Base-by-base conservation (phyloP, 2,888 invertebrate genomes). In the Chrysina gloriosa region DNA sequence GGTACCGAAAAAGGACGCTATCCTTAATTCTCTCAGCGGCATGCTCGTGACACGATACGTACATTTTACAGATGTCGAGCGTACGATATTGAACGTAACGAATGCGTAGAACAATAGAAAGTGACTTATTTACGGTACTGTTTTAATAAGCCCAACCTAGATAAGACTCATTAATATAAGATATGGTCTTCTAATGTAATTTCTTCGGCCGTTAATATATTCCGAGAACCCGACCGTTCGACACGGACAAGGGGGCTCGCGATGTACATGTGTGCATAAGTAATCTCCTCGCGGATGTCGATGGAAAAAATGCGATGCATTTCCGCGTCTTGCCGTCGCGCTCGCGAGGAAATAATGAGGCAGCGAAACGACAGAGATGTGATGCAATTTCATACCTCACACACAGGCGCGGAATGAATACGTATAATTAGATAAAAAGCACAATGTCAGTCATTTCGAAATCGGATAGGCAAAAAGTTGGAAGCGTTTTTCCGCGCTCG, bases 131-230 rank as follows among this genome's bases (percentile, higher is more conserved):
- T 61, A 61, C 19, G 7, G 58, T 5, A 19, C 7, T 42, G 42
- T 16, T 27, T 45, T 61, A 61, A 61, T 61, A 61, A 42, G 42
- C 58, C 58, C 58, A 61, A 45, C 58, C 58, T 42, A 61, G 58
- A 61, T 61, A 61, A 61, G 36, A 11, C 27, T 61, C 58, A 61
- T 61, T 61, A 61, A 61, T 61, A 61, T 61, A 61, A 61, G n/a
- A 27, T 61, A 61, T 42, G 42, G 42, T 61, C 58, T 42, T 61
- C 58, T 42, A 39, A 42, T 42, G 42, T 61, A 61, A 42, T 42
- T 61, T 5, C 45, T 31, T 42, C 42, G 36, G 7, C 25, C 9
- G 39, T 16, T 61, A 61, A 61, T 61, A 16, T 61, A 42, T 61
- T 42, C 42, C 19, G 19, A 52, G 52, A 52, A 29, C 19, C 19